Base-by-base conservation (phyloP, 2,888 invertebrate genomes). In the Nemotelus pantherinus region DNA sequence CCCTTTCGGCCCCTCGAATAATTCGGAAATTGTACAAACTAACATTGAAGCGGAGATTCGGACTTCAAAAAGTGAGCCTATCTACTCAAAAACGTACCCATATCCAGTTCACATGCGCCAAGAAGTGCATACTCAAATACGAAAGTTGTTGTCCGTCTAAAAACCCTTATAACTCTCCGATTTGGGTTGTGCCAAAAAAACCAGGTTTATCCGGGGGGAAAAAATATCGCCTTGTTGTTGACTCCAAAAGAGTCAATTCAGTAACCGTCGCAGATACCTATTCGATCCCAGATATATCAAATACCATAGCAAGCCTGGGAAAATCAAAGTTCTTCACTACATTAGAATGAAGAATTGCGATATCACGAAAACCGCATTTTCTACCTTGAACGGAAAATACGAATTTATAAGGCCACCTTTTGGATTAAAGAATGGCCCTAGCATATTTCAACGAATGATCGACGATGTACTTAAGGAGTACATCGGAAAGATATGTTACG, bases 111-210 rank as follows among this genome's bases (percentile, higher is more conserved):
- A 82, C 41, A 83, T 85, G 80, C 80, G 83, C 76, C 48, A 71
- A n/a, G 85, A 85, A 80, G 84, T 86, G 0, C 81, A 84, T 3
- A 80, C 70, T 5, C 84, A 86, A 80, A 82, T 86, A 0, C 44
- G 80, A 2, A 81, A 83, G 81, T 80, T 86, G 64, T 64, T 84
- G 9, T 65, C 82, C 2, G 82, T 83, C 70, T 78, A 80, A 2
- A 83, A 85, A 1, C n/a, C n/a, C n/a, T n/a, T n/a, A n/a, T n/a
- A 82, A 82, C 6, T 82, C 81, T 43, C 83, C 82, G 0, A 74
- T 84, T 43, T 83, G 83, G 82, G 3, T 71, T 43, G 57, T 41
- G 5, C 25, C 47, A 6, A 68, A 82, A 68, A 82, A 81, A 70
- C 64, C 67, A 3, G n/a, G 47, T 39, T 5, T 39, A 47, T 7